phyloP scores from a whole-genome alignment of 2,888 invertebrate genomes.

The Nebria brevicollis region DNA sequence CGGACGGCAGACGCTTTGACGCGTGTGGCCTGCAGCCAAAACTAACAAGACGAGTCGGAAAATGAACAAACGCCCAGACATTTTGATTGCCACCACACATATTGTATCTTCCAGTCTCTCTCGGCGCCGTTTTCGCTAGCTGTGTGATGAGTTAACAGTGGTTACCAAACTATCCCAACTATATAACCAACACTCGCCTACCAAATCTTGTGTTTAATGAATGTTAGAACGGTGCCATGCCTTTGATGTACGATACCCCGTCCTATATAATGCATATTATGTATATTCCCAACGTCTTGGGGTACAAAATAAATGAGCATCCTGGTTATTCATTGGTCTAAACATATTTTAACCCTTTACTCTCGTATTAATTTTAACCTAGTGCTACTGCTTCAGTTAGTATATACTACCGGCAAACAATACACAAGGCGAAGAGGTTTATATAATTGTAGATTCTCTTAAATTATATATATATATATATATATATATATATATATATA shows the following conservation, averaged over 20 bases:
- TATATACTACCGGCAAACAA: too few species aligned
- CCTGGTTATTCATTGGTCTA: not conserved
- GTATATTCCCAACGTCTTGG: not conserved
- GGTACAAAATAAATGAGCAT: not conserved
- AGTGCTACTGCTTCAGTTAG: too few species aligned
- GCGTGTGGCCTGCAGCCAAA: constrained; percentile 1
- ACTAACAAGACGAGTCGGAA: not conserved
- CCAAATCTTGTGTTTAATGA: not conserved
- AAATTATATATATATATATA: too few species aligned
- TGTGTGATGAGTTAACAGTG: constrained; percentile 1
- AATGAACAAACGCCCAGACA: not conserved
- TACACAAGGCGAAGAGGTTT: too few species aligned
- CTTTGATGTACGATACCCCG: not conserved
- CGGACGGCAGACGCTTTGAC: not conserved
- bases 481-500: too few species aligned
- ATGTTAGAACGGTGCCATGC: not conserved
- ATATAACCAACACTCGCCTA: not conserved
- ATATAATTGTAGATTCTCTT: too few species aligned
- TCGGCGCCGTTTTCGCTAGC: not conserved
- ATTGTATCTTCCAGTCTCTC: not conserved
- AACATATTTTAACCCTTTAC: too few species aligned
- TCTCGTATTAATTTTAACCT: too few species aligned
- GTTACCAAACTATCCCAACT: not conserved
- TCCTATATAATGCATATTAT: not conserved
- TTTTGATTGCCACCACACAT: not conserved